A percentile compares a stretch with the other conserved stretches of the same genome.
phyloP scores from a whole-genome alignment of 2,113 vertebrate species.

The Hippolais icterina region DNA sequence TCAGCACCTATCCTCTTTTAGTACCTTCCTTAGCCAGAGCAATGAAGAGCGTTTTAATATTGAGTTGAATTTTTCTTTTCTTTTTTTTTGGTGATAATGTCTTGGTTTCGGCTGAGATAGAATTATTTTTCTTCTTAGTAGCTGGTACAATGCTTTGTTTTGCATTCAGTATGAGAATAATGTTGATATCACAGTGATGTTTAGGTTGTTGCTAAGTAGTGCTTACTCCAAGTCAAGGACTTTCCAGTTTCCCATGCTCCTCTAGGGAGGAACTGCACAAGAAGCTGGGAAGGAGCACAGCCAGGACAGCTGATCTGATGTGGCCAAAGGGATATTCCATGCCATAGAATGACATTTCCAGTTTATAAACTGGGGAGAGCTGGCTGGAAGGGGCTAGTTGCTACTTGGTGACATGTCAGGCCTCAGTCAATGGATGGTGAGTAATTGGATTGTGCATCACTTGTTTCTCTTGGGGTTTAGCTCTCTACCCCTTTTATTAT shows the following conservation, averaged over 20 bases:
- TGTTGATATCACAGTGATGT: background rate
- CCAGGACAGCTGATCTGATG: background rate
- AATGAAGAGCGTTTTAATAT: background rate
- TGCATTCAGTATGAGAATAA: background rate
- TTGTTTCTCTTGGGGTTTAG: background rate
- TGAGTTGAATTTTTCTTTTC: background rate
- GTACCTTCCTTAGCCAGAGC: background rate
- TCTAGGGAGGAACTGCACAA: background rate
- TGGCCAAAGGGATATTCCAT: background rate
- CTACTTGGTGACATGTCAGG: background rate
- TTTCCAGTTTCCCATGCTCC: background rate
- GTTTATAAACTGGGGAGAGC: background rate
- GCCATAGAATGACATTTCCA: background rate
- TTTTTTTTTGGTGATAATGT: background rate
- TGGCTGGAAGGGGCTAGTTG: fast-evolving
- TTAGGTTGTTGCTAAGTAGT: background rate
- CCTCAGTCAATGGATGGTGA: background rate
- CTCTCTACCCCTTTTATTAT: background rate
- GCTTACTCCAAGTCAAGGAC: background rate
- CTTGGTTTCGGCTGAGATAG: fast-evolving
- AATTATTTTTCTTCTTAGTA: background rate
- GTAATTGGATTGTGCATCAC: background rate
- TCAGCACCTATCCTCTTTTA: background rate
- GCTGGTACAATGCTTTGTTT: background rate
- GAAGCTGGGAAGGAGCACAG: background rate